Evolutionary conservation across 2,888 invertebrate species (phyloP), one percentile per base, ranked within the genome.

Genomic region (Phania funesta): DNA sequence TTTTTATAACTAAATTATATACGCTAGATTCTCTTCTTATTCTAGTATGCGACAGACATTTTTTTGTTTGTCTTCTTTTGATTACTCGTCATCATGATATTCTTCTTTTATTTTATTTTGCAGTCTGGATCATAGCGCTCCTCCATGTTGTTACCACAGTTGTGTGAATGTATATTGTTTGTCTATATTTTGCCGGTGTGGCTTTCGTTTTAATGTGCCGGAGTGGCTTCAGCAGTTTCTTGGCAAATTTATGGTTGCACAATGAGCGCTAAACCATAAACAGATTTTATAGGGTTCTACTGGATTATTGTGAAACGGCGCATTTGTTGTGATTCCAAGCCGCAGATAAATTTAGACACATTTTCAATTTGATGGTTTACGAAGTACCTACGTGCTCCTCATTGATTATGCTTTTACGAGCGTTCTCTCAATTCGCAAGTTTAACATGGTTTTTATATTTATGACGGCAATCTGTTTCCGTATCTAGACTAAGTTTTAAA

Each of bases 1-100:
- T 89, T 89, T 89, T 89, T 89, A 89, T 89, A 89, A 89, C 89
- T 89, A 89, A 89, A 89, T 89, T 89, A 89, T 87, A 87, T 86
- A 87, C 87, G 87, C 85, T 85, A 79, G 86, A 85, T 58, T 76
- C 13, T 7, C 71, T 52, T 16, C n/a, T 24, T 35, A 11, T 3
- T 38, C 38, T 50, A 41, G n/a, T 41, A 11, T 41, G 22, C 3
- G 5, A 60, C 32, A 16, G 32, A 32, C 20, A 20, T 4, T 9
- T 22, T 32, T 32, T 22, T 13, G 20, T 20, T 58, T 24, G n/a
- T 11, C 48, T 20, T 44, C n/a, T 46, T 56, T 48, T 24, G 18
- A 18, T 48, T 58, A 44, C 22, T 65, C 52, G n/a, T 65, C 77
- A 73, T 64, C 67, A 65, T 58, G 6, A 46, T 75, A 6, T 52